phyloP scores from a whole-genome alignment of 2,888 invertebrate species.

The Ophion ellenae region DNA sequence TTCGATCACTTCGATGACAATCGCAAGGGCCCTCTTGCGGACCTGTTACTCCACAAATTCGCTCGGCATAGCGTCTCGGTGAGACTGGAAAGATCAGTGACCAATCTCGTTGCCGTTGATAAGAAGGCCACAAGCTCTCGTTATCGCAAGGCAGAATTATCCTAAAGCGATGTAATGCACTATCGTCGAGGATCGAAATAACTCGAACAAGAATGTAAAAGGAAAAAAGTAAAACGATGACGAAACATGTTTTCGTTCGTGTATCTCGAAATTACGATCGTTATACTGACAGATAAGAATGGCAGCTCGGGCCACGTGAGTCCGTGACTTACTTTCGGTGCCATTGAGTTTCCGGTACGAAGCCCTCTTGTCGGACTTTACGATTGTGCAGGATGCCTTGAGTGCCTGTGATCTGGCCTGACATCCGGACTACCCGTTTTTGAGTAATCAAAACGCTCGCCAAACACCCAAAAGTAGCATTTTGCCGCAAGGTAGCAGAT shows the following conservation, averaged over 20 bases:
- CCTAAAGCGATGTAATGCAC: neutral
- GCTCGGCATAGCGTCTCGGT: neutral
- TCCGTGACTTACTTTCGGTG: neutral
- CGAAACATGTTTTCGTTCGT: neutral
- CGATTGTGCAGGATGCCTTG: too few relatives aligned
- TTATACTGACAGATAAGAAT: neutral
- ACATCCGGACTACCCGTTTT: too few relatives aligned
- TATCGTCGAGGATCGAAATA: neutral
- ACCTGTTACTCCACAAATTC: neutral
- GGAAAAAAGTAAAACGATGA: neutral
- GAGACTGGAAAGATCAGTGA: conserved; percentile 16
- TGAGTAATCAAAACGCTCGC: too few relatives aligned
- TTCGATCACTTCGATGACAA: neutral
- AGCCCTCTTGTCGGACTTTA: neutral
- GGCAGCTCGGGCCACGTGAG: neutral
- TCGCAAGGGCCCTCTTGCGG: neutral
- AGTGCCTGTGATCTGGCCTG: too few relatives aligned
- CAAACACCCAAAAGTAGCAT: too few relatives aligned
- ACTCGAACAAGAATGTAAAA: neutral
- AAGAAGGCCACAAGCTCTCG: neutral
- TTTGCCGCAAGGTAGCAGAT: too few relatives aligned
- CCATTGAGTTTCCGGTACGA: neutral
- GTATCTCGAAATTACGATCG: neutral
- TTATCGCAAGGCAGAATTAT: conserved; percentile 9
- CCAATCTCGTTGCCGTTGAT: neutral